Evolutionary conservation across 2,888 invertebrate species (phyloP), one percentile per base, ranked within the genome.

Genomic region (Stictocephala bisonia): DNA sequence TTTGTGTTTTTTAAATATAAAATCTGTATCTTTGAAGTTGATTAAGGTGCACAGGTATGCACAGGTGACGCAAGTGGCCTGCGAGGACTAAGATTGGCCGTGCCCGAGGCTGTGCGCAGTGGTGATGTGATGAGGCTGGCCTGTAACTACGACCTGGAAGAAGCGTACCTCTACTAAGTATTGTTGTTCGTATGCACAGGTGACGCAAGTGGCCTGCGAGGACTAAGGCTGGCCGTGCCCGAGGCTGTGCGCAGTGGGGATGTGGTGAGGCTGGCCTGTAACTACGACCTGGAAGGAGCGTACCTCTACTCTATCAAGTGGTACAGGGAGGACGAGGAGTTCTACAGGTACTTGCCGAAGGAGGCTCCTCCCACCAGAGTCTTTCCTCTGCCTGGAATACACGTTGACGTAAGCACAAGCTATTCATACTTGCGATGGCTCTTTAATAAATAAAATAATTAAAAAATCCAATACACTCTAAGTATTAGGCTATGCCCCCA

Each of bases 321-420:
- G 94, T 94, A 94, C 86, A 94, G 93, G 83, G 93, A 93, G 83
- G 94, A 93, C 78, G 90, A 91, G 83, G 94, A 94, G 85, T 93
- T 94, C 86, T 94, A 93, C 86, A 88, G 94, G 76, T 93, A 91
- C 84, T 92, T 94, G 79, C 94, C 94, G 20, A 87, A 91, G 67
- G 93, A 94, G 83, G 88, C 88, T 82, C 93, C 94, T 76, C 93
- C 93, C 0, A 89, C 91, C 50, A 90, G 93, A 84, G 90, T 91
- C 81, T 94, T 94, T 83, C 87, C 88, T 71, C 85, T 93, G 79
- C 91, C 92, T 0, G 94, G 94, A 78, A 91, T 95, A 73, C 90
- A 90, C 80, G 94, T 94, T 35, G 93, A 94, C 86, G 94, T 94
- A 84, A 93, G 93, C 89, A 24, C 13, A 35, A 35, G 11, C 11